Conservation (phyloP, 2,797 vertebrate genomes). For the Etheostoma nigrum region DNA sequence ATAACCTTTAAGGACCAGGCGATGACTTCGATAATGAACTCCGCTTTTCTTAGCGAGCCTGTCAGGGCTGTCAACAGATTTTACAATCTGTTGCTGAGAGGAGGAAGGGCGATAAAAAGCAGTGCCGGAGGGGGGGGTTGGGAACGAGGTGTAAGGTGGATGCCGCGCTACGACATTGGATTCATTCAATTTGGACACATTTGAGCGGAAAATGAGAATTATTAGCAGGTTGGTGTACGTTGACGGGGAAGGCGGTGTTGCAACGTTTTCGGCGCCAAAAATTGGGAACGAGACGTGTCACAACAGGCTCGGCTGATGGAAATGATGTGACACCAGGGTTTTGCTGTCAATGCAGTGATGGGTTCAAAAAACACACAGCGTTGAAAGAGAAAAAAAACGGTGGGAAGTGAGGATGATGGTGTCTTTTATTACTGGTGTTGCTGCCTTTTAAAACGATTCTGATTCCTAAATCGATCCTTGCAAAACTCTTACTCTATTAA, state of each 20-base stretch:
- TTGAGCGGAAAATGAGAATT: slow-evolving; percentile 89
- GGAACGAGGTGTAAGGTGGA: slow-evolving; percentile 83
- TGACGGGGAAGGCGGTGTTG: slow-evolving; percentile 79
- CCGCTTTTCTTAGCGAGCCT: slow-evolving; percentile 78
- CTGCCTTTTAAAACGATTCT: no score
- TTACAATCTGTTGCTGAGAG: slow-evolving; percentile 78
- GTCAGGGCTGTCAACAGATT: slow-evolving; percentile 84
- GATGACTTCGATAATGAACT: slow-evolving; percentile 82
- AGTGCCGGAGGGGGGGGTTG: neutral
- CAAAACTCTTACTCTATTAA: no score
- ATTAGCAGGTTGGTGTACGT: slow-evolving; percentile 84
- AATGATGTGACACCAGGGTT: slow-evolving; percentile 77
- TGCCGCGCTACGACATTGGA: slow-evolving; percentile 80
- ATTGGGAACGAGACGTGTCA: slow-evolving; percentile 85
- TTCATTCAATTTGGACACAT: slow-evolving; percentile 89
- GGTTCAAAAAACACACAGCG: neutral
- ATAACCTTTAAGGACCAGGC: slow-evolving; percentile 83
- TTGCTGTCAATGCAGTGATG: slow-evolving; percentile 56
- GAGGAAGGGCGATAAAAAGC: slow-evolving; percentile 36
- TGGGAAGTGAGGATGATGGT: neutral
- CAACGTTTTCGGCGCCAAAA: slow-evolving; percentile 74
- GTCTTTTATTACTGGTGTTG: neutral
- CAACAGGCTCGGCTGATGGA: slow-evolving; percentile 85
- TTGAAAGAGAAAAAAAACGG: neutral
- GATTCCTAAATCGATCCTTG: no score